Evolutionary conservation across 2,888 invertebrate genomes (phyloP), one percentile per base, ranked within the genome.

Genomic region (Pristionchus exspectatus): DNA sequence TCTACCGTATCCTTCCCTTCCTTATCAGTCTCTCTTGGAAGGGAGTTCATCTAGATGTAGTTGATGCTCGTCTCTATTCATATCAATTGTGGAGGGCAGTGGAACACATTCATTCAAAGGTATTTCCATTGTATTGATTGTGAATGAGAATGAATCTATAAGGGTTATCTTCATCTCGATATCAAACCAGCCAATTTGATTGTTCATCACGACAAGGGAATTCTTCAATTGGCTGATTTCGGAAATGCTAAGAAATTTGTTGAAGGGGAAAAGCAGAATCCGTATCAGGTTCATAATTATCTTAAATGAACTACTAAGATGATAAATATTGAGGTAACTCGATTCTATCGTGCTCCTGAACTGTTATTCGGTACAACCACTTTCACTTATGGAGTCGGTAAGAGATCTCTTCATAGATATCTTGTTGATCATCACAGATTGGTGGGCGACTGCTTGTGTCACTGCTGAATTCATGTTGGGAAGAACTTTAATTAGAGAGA

Each of bases 281-380:
- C 92, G 16, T 94, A 94, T 89, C 94, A 93, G 89, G 92, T 38
- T 38, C n/a, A n/a, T 92, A 24, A 27, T 33, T 14, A 1, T 30
- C 12, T 27, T n/a, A 7, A 56, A 16, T 18, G 21, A n/a, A 27
- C 21, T 12, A 30, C 30, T 1, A 50, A 50, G 3, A 50, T 0
- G 44, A 50, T 50, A 50, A 9, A 10, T 12, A 50, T 50, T 50
- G 21, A 93, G 90, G 93, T 94, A 14, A 93, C 94, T 16, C 90
- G 94, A 21, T 93, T 92, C 90, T 94, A 94, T 86, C 91, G 94
- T 30, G 93, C 94, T 0, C 94, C 94, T 2, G 94, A 94, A 85
- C 90, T 94, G 4, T 90, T 94, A 27, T 94, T 94, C 90, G 94
- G 93, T 16, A 90, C 91, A 59, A 90, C 89, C 16, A 56, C 89